phyloP scores from a whole-genome alignment of 2,797 vertebrate species.

The Notolepis coatsorum region DNA sequence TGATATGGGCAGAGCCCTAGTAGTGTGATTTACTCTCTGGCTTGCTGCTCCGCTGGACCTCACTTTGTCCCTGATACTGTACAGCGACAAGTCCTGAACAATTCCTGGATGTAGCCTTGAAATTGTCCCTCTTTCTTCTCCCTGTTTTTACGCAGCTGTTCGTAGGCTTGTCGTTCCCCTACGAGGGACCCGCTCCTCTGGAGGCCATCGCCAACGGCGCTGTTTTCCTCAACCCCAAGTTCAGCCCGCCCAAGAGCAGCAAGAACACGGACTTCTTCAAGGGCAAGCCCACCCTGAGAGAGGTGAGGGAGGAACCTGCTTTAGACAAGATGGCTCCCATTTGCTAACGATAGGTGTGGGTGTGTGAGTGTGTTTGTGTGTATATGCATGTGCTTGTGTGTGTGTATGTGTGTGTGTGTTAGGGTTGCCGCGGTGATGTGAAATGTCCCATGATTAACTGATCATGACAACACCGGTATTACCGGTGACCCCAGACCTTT shows the following conservation, averaged over 20 bases:
- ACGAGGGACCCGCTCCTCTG: conserved; percentile 95
- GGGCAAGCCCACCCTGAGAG: conserved; percentile 96
- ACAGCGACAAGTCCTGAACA: too few species aligned
- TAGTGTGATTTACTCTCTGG: too few species aligned
- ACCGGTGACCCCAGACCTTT: too few species aligned
- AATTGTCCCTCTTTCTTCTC: not conserved
- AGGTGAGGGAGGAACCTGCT: conserved; percentile 79
- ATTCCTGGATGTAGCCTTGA: not conserved
- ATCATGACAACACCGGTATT: too few species aligned
- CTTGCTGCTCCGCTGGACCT: too few species aligned
- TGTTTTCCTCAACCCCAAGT: conserved; percentile 95
- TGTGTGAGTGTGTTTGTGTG: too few species aligned
- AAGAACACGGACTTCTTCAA: conserved; percentile 99
- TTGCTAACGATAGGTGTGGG: not conserved
- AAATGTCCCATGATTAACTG: too few species aligned
- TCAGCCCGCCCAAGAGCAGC: conserved; percentile 96
- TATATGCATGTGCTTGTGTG: not conserved
- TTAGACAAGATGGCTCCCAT: not conserved
- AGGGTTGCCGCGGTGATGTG: too few species aligned
- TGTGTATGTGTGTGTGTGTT: not conserved
- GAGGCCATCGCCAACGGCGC: conserved; percentile 98
- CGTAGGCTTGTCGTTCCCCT: conserved; percentile 96
- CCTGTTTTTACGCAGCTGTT: conserved; percentile 84
- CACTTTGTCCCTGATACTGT: too few species aligned
- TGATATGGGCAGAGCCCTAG: too few species aligned